phyloP scores from a whole-genome alignment of 1,140 invertebrate species.

The Ceratoteleas bidentatus region DNA sequence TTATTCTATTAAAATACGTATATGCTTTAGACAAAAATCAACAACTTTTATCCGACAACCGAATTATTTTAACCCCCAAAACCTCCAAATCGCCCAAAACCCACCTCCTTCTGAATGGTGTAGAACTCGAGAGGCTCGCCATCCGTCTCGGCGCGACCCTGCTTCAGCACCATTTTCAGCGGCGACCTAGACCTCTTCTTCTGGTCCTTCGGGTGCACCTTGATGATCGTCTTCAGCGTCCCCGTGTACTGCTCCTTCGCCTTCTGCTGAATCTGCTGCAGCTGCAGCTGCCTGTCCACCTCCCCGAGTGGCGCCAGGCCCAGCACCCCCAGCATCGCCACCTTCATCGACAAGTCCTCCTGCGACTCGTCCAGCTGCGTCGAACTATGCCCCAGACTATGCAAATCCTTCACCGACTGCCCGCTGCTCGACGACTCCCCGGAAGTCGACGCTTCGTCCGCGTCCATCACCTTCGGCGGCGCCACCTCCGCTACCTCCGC shows the following conservation, averaged over 20 bases:
- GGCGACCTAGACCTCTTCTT: constrained; percentile 85
- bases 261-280: constrained; percentile 72
- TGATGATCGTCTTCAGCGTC: constrained; percentile 90
- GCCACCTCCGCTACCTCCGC: not conserved
- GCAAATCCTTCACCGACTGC: too few species aligned
- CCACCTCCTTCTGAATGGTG: constrained; percentile 90
- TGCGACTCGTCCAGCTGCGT: constrained; percentile 79
- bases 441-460: constrained; percentile 76
- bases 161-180: constrained; percentile 90
- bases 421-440: constrained; percentile 78
- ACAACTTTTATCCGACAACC: too few species aligned
- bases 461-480: constrained; percentile 76
- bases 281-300: constrained; percentile 74
- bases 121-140: constrained; percentile 85
- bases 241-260: constrained; percentile 85
- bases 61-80: too few species aligned
- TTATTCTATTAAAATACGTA: too few species aligned
- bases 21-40: too few species aligned
- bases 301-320: constrained; percentile 78
- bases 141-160: constrained; percentile 84
- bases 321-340: constrained; percentile 78
- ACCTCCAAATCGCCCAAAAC: too few species aligned
- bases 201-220: constrained; percentile 82
- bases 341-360: constrained; percentile 81
- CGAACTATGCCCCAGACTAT: too few species aligned